Evolutionary conservation across 2,113 vertebrate species (phyloP), one percentile per base, ranked within the genome.

Genomic region (Lagenorhynchus albirostris): DNA sequence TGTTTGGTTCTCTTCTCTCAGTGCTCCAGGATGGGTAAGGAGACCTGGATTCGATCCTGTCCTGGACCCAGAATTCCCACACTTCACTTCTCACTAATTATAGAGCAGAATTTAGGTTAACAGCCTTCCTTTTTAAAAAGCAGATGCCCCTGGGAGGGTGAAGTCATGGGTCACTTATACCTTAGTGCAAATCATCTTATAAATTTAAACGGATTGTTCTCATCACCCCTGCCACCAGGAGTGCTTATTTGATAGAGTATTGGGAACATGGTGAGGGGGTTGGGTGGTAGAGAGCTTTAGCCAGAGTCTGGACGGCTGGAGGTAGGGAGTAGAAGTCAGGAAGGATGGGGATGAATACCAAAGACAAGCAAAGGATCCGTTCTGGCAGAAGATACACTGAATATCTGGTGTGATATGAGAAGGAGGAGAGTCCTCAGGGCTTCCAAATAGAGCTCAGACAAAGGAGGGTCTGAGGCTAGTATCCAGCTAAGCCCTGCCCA

Each of bases 51-150:
- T 97, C 84, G 17, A 47, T 95, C 70, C 90, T 83, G 89, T 95
- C 90, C 96, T 90, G 94, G 79, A 63, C 97, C 95, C 83, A 97
- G 94, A 98, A 96, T 70, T 97, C 96, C 96, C 97, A 84, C 92
- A 96, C 97, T 97, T 94, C 95, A 95, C 96, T 95, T 94, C 67
- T 84, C 96, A 95, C 98, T 98, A 98, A 98, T 98, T 98, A 98
- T 98, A 98, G 97, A 95, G 87, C 90, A 92, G 89, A 98, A 98
- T 98, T 97, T 98, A 98, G 98, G 98, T 98, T 97, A 98, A 97
- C 98, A 92, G 94, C 91, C 94, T 98, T 96, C 95, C 63, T 97
- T 97, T 98, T 98, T 97, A 97, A 96, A 98, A 97, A 93, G 95
- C 80, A 96, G 96, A 92, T 95, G 90, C 98, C 87, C 96, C 71